These are phyloP conservation scores for Drosophila murphyi DNA, from an alignment of 1,140 invertebrate genomes.

Conservation along the genomic window DNA sequence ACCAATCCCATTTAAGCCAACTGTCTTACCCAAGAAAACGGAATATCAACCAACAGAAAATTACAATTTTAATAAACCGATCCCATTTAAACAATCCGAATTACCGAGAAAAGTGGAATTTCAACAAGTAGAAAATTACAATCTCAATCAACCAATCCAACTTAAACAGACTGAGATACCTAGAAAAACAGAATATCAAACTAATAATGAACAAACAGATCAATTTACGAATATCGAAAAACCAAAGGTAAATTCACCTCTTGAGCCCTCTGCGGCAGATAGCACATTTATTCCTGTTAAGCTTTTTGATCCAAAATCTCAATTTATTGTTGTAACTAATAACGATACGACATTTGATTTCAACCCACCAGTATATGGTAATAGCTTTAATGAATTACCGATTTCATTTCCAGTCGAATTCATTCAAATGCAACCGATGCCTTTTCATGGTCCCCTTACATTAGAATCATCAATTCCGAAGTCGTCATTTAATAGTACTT, in stretches of 20 bases:
- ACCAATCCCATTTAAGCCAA: background rate
- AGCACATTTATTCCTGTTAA: constrained; percentile 45
- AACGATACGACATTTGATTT: constrained; percentile 41
- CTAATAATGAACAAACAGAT: background rate
- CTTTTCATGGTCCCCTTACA: constrained; percentile 58
- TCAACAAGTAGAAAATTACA: background rate
- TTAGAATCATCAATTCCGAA: constrained; percentile 33
- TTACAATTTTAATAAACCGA: constrained; percentile 26
- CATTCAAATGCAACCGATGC: constrained; percentile 68
- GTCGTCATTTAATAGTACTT: constrained; percentile 11
- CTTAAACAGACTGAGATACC: constrained; percentile 8
- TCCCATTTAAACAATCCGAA: constrained; percentile 10
- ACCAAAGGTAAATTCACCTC: constrained; percentile 3
- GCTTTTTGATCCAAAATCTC: constrained; percentile 28
- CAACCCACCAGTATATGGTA: constrained; percentile 41
- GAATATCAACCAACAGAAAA: constrained; percentile 21
- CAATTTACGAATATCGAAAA: constrained; percentile 12
- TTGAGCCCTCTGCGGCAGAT: constrained; percentile 47
- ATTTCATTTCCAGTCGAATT: constrained; percentile 66
- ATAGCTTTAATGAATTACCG: constrained; percentile 53
- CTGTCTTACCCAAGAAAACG: background rate
- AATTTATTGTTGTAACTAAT: constrained; percentile 43
- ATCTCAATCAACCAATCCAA: background rate
- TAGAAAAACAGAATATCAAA: constrained; percentile 11
- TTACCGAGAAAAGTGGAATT: background rate